These are phyloP conservation scores for Hyles lineata DNA, from an alignment of 2,888 invertebrate genomes.

Conservation along the genomic window DNA sequence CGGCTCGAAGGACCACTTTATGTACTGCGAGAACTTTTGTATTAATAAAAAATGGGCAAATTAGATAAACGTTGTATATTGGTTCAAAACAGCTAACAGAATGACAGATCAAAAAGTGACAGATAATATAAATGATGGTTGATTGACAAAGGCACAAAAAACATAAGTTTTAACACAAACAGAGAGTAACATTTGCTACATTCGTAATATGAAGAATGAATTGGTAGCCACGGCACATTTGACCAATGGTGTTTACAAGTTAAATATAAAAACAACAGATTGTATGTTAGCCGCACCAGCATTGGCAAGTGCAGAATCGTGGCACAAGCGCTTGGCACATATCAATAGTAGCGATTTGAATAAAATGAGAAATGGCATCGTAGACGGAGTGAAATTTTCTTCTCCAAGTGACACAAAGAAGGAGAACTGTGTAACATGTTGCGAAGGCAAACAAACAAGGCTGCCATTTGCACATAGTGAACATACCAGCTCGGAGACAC, in stretches of 20 bases:
- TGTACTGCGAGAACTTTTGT: too few species aligned
- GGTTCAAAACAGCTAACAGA: too few species aligned
- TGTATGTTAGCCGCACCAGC: constrained; percentile 30
- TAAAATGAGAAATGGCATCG: constrained; percentile 37
- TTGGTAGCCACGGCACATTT: constrained; percentile 25
- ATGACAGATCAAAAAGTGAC: too few species aligned
- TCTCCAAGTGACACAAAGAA: constrained; percentile 33
- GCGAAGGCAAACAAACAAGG: constrained; percentile 41
- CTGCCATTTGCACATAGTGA: constrained; percentile 35
- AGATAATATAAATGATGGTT: too few species aligned
- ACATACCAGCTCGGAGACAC: neutral
- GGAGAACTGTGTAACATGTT: constrained; percentile 36
- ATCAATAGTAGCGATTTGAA: constrained; percentile 32
- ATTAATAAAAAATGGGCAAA: too few species aligned
- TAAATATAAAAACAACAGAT: constrained; percentile 25
- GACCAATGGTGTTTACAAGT: constrained; percentile 33
- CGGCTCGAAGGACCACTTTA: too few species aligned
- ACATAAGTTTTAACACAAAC: too few species aligned
- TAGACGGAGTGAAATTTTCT: constrained; percentile 34
- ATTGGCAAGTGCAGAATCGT: constrained; percentile 26
- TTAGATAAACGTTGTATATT: too few species aligned
- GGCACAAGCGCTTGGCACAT: constrained; percentile 28
- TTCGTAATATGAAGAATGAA: constrained; percentile 22
- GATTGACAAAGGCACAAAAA: too few species aligned
- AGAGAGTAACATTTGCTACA: constrained; percentile 38